Base-by-base conservation (phyloP, 2,797 vertebrate genomes). In the Enoplosus armatus region DNA sequence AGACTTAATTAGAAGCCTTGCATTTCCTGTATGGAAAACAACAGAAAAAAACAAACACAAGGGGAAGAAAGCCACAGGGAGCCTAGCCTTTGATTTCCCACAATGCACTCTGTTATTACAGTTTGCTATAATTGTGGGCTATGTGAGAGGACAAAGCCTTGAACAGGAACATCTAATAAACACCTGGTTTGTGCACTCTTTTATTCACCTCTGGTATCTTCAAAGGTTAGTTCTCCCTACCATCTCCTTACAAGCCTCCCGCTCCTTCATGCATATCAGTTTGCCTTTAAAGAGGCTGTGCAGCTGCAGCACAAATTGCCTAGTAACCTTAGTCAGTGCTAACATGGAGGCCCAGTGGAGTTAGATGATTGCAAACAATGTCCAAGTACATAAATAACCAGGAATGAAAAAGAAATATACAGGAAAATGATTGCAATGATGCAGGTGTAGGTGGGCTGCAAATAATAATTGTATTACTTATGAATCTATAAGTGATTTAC, bases 1-100 rank as follows among this genome's bases (percentile, higher is more conserved):
- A 91, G 85, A 90, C 86, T 88, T 95, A 93, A 94, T 94, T 92
- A 93, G 88, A 84, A 83, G 88, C 77, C 66, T 88, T 69, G 29
- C 74, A 81, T 91, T 93, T 90, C 85, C 84, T 90, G 79, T 78
- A 70, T 73, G 69, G 71, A 90, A 92, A 89, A 88, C 70, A 89
- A 76, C 60, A 81, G 69, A 12, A 71, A 64, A 26, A 90, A 88
- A 92, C 80, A 92, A 86, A 84, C 75, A 84, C 73, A 41, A 41
- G 33, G 63, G 66, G 50, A 65, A 61, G 76, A 83, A 82, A 90
- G 72, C 84, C 86, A 88, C 70, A 53, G 83, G 80, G 87, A 91
- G 66, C 11, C 3, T 33, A 85, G 47, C 82, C 78, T 86, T 79
- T 64, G 77, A 87, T 88, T 90, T 83, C 82, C 85, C 69, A 85